Evolutionary conservation across 2,888 invertebrate genomes (phyloP).

Genomic region (Euspilapteryx auroguttella): DNA sequence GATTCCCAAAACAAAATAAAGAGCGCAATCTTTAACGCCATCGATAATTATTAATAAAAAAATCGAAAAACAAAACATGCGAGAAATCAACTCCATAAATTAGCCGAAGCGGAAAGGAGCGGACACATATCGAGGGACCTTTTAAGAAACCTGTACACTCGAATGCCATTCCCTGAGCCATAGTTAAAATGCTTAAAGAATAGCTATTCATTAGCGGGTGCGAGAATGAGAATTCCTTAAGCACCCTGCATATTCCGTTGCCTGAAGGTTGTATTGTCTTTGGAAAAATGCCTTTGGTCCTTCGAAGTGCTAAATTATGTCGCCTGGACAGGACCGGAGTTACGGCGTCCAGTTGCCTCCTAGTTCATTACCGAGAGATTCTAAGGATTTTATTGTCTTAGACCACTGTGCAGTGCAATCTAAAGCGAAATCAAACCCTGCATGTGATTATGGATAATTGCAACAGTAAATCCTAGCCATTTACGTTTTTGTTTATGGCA

Average conservation of each 20-base stretch:
- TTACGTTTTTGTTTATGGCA: too few relatives aligned
- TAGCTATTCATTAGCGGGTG: constrained; percentile 61
- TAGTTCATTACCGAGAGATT: constrained; percentile 34
- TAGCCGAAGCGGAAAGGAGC: constrained; percentile 52
- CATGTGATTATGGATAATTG: too few relatives aligned
- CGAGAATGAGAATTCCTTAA: constrained; percentile 58
- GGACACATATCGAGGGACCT: constrained; percentile 51
- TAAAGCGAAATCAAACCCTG: too few relatives aligned
- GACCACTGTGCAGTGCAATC: too few relatives aligned
- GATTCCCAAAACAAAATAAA: neutral
- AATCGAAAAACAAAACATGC: constrained; percentile 27
- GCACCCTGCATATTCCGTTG: constrained; percentile 53
- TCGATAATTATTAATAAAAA: constrained; percentile 50
- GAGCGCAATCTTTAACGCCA: constrained; percentile 26
- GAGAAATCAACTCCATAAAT: constrained; percentile 56
- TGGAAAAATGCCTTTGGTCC: constrained; percentile 44
- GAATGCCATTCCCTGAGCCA: constrained; percentile 54
- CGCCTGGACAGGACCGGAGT: constrained; percentile 18
- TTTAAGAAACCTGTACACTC: constrained; percentile 57
- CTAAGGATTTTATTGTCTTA: constrained; percentile 24
- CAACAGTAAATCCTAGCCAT: too few relatives aligned
- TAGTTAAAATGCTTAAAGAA: constrained; percentile 60
- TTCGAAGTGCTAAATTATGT: constrained; percentile 47
- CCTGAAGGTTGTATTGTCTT: constrained; percentile 51
- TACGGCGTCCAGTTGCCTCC: constrained; percentile 21